Base-by-base conservation (phyloP, 2,797 vertebrate genomes). In the Xenops minutus region DNA sequence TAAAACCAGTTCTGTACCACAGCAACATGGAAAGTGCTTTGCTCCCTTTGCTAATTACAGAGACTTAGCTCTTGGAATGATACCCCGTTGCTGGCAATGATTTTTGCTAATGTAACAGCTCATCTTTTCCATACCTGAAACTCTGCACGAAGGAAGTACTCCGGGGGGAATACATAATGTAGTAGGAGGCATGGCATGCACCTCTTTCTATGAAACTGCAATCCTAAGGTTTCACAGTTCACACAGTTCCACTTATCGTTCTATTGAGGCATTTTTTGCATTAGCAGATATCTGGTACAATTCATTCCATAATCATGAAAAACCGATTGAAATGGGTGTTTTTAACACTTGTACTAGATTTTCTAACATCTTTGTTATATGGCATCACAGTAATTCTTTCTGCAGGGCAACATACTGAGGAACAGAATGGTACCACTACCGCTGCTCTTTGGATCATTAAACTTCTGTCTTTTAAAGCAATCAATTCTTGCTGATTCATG, bases 201-300 rank as follows among this genome's bases (percentile, higher is more conserved):
- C 56, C 85, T 80, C 94, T 49, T 95, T 75, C 92, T 94, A 62
- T 37, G 86, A 80, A 96, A 90, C 75, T 75, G 61, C 85, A 95
- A 93, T 92, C 75, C 75, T 90, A 77, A 88, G 55, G 89, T 67
- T 93, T 88, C 82, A 72, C 14, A 92, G 64, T 82, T 95, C 84
- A 68, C 78, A 69, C 58, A 67, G 56, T 64, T 93, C 66, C 55
- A 81, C 80, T 95, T 93, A 85, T 2, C 69, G 61, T 37, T 88
- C 79, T 58, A 75, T 2, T 69, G 71, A 87, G 69, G 48, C 51
- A 92, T 39, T 92, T 77, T 41, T 0, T 5, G 2, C 74, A 59
- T 58, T 52, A 88, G 69, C 14, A 34, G 23, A 71, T 88, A 64
- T n/a, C 34, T 20, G 36, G 17, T 34, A 61, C 43, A 37, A 85